phyloP scores from a whole-genome alignment of 2,113 vertebrate species.

The Callionymus lyra region DNA sequence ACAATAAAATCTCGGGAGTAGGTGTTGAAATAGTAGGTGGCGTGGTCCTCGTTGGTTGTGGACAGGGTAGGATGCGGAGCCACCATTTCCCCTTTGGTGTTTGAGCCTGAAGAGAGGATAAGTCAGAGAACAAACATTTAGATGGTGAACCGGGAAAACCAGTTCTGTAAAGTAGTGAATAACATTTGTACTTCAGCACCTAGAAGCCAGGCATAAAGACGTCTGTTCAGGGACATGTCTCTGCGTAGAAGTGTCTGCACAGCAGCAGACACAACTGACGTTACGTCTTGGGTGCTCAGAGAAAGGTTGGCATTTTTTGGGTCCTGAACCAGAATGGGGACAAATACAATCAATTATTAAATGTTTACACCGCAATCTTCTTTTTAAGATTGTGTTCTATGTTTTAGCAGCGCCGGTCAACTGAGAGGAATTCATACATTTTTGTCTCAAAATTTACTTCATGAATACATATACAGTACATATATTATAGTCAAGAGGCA shows the following conservation, averaged over 20 bases:
- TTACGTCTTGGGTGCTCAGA: conserved; percentile 66
- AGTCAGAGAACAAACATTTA: conserved; percentile 1
- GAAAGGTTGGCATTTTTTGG: conserved; percentile 59
- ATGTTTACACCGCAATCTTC: no score
- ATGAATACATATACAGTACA: no score
- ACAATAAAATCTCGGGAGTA: conserved; percentile 85
- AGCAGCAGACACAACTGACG: conserved; percentile 77
- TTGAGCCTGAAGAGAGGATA: conserved; percentile 66
- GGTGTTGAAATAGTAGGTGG: conserved; percentile 80
- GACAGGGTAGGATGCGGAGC: conserved; percentile 67
- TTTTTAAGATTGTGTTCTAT: no score
- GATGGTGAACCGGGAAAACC: not conserved
- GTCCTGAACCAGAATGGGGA: conserved; percentile 55
- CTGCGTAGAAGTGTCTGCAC: conserved; percentile 83
- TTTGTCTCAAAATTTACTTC: no score
- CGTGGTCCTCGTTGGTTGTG: conserved; percentile 72
- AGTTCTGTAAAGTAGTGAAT: not conserved
- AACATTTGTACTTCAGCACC: conserved; percentile 56
- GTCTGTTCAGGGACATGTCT: conserved; percentile 95
- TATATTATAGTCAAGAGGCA: no score
- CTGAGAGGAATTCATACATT: no score
- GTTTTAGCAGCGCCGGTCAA: no score
- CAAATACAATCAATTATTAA: not conserved
- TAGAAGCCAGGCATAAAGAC: conserved; percentile 90
- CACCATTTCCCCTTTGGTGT: conserved; percentile 82